Percentiles rank a stretch among this genome's conserved stretches.
Conservation (phyloP, 2,888 invertebrate genomes). For the Drepana falcataria region DNA sequence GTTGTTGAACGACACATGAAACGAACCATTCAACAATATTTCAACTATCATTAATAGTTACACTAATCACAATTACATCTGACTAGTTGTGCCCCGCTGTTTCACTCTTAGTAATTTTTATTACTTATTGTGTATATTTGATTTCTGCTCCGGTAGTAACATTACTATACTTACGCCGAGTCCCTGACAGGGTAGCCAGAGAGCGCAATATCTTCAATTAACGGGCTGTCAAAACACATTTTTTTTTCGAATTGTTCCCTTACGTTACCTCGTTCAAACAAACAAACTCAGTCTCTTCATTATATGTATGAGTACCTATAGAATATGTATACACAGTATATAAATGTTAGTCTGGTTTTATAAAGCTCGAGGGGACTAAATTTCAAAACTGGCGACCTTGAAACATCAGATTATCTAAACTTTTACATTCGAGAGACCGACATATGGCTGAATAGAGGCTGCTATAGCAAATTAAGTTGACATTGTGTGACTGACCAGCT, state of each 20-base stretch:
- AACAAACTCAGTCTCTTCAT: too few species aligned
- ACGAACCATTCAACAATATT: conserved; percentile 5
- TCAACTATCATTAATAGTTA: conserved; percentile 10
- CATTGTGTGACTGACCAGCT: conserved; percentile 41
- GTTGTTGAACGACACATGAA: background rate
- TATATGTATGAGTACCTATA: too few species aligned
- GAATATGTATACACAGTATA: conserved; percentile 4
- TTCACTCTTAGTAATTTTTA: too few species aligned
- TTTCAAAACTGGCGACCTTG: conserved; percentile 62
- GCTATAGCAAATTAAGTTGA: conserved; percentile 47
- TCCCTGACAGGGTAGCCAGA: too few species aligned
- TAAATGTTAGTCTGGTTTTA: conserved; percentile 31
- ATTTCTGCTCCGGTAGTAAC: too few species aligned
- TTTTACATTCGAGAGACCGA: conserved; percentile 55
- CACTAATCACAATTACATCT: conserved; percentile 24
- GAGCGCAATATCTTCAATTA: too few species aligned
- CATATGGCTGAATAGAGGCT: conserved; percentile 43
- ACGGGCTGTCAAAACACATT: too few species aligned
- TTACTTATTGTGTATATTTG: too few species aligned
- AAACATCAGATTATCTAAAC: conserved; percentile 61
- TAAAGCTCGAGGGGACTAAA: conserved; percentile 54
- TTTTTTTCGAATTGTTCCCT: too few species aligned
- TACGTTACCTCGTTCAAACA: too few species aligned
- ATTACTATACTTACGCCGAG: too few species aligned
- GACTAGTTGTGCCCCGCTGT: conserved; percentile 1